Conservation (phyloP, 92 coral and sea anemone genomes). For the Actinernus sp. region DNA sequence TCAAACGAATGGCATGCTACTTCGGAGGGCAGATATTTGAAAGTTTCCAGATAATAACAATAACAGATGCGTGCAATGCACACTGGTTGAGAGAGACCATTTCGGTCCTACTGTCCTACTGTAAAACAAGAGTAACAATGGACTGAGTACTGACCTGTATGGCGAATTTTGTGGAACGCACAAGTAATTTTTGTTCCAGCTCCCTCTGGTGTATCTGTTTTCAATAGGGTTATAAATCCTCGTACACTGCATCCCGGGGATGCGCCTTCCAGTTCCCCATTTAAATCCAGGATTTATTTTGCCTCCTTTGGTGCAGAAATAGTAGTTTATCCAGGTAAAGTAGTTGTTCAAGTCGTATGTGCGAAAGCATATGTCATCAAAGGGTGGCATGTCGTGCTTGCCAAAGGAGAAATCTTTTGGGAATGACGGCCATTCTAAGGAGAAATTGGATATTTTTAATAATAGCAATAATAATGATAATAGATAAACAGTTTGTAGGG, state of each 20-base stretch:
- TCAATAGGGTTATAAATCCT: conserved; percentile 74
- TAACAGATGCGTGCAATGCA: too few relatives aligned
- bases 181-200: conserved; percentile 83
- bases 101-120: too few relatives aligned
- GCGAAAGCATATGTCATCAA: conserved; percentile 62
- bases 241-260: conserved; percentile 70
- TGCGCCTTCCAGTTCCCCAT: conserved; percentile 68
- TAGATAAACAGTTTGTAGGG: background rate
- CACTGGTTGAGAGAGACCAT: too few relatives aligned
- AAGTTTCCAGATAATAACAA: too few relatives aligned
- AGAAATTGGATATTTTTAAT: background rate
- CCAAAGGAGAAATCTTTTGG: conserved; percentile 85
- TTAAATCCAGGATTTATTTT: conserved; percentile 71
- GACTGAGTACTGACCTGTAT: conserved; percentile 44
- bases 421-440: conserved; percentile 80
- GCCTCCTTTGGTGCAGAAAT: conserved; percentile 73
- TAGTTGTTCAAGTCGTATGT: conserved; percentile 71
- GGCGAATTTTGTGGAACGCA: conserved; percentile 63
- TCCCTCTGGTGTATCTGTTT: conserved; percentile 14
- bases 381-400: conserved; percentile 23
- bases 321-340: conserved; percentile 51
- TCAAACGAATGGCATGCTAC: too few relatives aligned
- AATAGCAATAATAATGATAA: background rate
- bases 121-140: too few relatives aligned
- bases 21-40: too few relatives aligned